Evolutionary conservation across 2,888 invertebrate species (phyloP).

Genomic region (Lamellibrachia columna): DNA sequence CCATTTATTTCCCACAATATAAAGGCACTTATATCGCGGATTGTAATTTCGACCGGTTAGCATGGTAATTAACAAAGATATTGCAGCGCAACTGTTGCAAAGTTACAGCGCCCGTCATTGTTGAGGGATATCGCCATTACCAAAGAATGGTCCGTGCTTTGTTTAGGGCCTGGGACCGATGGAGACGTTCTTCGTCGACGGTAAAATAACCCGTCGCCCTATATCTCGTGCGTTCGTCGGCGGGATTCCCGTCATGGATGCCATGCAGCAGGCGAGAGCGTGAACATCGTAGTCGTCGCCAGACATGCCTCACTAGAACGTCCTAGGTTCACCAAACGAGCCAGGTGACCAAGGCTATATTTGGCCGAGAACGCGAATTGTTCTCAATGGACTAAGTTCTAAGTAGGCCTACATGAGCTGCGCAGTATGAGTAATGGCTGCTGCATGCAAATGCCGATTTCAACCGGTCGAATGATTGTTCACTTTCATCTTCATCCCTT

Average conservation of each 20-base stretch:
- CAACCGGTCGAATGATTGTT: neutral
- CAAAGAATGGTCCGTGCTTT: too few relatives aligned
- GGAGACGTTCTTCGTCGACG: slow-evolving; percentile 32
- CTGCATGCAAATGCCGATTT: neutral
- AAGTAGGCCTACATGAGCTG: neutral
- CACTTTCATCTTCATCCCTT: neutral
- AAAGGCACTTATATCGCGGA: too few relatives aligned
- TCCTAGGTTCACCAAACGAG: neutral
- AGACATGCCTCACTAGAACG: neutral
- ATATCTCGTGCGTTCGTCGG: neutral
- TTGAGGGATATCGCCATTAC: too few relatives aligned
- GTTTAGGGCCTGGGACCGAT: slow-evolving; percentile 32
- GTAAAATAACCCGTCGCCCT: slow-evolving; percentile 30
- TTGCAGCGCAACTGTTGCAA: too few relatives aligned
- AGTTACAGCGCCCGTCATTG: too few relatives aligned
- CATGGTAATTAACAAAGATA: too few relatives aligned
- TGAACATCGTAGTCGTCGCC: neutral
- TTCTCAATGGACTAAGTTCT: neutral
- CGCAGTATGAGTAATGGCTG: neutral
- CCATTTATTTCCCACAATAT: too few relatives aligned
- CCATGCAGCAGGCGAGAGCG: neutral
- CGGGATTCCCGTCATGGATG: neutral
- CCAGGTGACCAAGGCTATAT: neutral
- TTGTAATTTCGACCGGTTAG: too few relatives aligned
- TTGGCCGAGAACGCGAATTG: neutral